Conservation (phyloP, 2,888 invertebrate genomes). For the Erebia ligea region DNA sequence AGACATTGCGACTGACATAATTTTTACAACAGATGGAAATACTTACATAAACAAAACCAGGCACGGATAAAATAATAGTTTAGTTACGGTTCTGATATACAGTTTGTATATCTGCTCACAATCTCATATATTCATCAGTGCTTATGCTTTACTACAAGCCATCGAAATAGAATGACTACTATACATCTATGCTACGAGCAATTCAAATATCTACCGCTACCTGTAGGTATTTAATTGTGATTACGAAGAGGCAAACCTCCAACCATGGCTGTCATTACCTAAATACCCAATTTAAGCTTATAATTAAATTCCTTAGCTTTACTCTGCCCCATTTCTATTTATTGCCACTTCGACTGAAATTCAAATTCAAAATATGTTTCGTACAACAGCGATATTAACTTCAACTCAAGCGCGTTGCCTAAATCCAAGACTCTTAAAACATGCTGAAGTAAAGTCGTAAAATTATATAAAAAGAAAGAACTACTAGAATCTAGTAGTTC, state of each 20-base stretch:
- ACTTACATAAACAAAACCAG: no score
- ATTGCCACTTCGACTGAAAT: conserved; percentile 1
- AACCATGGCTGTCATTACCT: conserved; percentile 55
- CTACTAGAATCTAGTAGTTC: no score
- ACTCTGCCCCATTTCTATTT: conserved; percentile 41
- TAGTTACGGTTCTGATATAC: no score
- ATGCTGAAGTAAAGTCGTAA: no score
- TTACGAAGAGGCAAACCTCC: conserved; percentile 35
- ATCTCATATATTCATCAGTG: background rate
- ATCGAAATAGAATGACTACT: no score
- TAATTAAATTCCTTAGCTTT: conserved; percentile 65
- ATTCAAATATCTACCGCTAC: conserved; percentile 2
- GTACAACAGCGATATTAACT: background rate
- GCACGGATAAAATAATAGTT: no score
- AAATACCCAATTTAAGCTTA: conserved; percentile 63
- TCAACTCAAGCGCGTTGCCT: background rate
- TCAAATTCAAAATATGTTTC: conserved; percentile 11
- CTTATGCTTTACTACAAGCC: background rate
- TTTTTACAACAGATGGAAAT: no score
- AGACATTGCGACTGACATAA: no score
- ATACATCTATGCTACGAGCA: background rate
- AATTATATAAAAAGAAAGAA: no score
- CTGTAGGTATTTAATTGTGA: conserved; percentile 12
- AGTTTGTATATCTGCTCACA: background rate
- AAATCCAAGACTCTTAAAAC: no score